These are phyloP conservation scores for Scalopus aquaticus DNA, from an alignment of 2,113 vertebrate genomes.

Conservation along the genomic window DNA sequence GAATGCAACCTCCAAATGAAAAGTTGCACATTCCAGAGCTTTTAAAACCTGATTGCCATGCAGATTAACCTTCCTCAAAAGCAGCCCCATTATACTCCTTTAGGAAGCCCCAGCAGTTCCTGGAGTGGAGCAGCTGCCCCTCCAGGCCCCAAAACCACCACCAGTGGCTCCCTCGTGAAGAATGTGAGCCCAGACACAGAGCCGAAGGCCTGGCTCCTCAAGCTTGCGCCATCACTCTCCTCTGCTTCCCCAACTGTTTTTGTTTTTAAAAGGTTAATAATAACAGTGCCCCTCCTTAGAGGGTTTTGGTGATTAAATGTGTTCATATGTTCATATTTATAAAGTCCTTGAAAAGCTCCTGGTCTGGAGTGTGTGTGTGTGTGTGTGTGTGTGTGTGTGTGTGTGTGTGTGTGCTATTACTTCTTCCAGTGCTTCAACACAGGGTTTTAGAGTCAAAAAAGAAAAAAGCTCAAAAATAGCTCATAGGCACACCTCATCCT, in stretches of 20 bases:
- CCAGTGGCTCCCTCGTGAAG: not conserved
- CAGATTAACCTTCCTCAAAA: not conserved
- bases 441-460: not conserved
- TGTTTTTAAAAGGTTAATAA: too few relatives aligned
- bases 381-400: too few relatives aligned
- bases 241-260: not conserved
- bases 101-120: too few relatives aligned
- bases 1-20: not conserved
- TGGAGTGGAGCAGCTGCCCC: too few relatives aligned
- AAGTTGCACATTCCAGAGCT: not conserved
- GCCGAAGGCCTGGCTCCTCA: not conserved
- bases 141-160: not conserved
- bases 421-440: not conserved
- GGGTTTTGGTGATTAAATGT: not conserved
- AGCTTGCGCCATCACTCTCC: not conserved
- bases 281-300: not conserved
- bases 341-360: not conserved
- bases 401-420: not conserved
- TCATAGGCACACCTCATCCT: not conserved
- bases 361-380: too few relatives aligned
- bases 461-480: too few relatives aligned
- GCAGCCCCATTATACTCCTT: not conserved
- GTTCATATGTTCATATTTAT: not conserved
- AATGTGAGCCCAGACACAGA: accelerated
- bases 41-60: not conserved